Conservation (phyloP, 1,140 invertebrate genomes). For the Bombus sibiricus region DNA sequence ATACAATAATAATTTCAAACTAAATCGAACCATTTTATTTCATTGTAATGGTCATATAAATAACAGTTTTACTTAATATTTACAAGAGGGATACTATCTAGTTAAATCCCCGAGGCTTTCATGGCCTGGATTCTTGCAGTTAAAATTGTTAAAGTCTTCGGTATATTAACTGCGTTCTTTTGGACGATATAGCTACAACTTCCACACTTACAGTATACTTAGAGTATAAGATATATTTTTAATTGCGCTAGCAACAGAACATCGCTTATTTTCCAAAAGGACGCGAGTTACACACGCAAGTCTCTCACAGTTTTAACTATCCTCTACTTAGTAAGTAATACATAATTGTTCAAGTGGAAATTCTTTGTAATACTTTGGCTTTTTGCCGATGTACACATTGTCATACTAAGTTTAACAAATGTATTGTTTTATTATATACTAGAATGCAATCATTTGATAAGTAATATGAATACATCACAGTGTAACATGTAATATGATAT, state of each 20-base stretch:
- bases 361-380: slow-evolving; percentile 46
- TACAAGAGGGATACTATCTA: slow-evolving; percentile 36
- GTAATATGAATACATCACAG: slow-evolving; percentile 55
- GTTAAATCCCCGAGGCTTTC: not conserved
- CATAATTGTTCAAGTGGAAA: slow-evolving; percentile 18
- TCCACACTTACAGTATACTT: not conserved
- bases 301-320: slow-evolving; percentile 32
- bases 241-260: not conserved
- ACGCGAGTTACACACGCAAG: not conserved
- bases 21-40: slow-evolving; percentile 44
- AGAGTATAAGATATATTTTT: not conserved
- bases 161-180: not conserved
- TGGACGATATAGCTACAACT: too few species aligned
- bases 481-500: not conserved
- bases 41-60: slow-evolving; percentile 36
- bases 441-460: slow-evolving; percentile 33
- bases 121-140: slow-evolving; percentile 11
- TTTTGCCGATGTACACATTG: slow-evolving; percentile 14
- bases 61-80: slow-evolving; percentile 48
- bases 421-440: not conserved
- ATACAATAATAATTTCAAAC: slow-evolving; percentile 30
- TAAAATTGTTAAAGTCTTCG: slow-evolving; percentile 22
- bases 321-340: slow-evolving; percentile 21
- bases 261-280: not conserved
- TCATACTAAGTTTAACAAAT: slow-evolving; percentile 3